Percentiles rank a stretch among this genome's conserved stretches.
phyloP scores from a whole-genome alignment of 2,113 vertebrate genomes.

The Pelusios castaneus region DNA sequence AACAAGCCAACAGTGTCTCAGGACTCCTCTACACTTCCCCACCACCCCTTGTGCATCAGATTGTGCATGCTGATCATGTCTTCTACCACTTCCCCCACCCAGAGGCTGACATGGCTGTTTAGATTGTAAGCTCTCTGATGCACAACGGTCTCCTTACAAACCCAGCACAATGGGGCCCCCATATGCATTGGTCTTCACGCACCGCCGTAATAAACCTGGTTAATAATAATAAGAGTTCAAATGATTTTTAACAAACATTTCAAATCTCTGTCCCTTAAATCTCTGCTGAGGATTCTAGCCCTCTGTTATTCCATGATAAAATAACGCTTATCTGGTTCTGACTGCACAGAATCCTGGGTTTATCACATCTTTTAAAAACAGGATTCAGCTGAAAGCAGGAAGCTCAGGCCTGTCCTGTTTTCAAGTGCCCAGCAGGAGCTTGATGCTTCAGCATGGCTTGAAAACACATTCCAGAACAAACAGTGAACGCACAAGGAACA shows the following conservation, averaged over 20 bases:
- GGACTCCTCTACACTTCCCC: not conserved
- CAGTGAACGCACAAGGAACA: not conserved
- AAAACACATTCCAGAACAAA: not conserved
- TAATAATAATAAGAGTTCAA: not conserved
- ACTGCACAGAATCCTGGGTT: rapidly evolving
- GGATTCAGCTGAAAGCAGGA: not conserved
- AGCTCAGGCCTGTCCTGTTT: constrained; percentile 17
- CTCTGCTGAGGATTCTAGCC: not conserved
- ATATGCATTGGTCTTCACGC: too few species aligned
- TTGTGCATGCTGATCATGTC: too few species aligned
- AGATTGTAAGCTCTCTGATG: too few species aligned
- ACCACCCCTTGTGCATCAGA: too few species aligned
- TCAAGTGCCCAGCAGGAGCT: not conserved
- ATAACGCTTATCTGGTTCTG: not conserved
- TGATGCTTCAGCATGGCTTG: not conserved
- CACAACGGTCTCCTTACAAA: too few species aligned
- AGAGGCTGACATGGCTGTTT: too few species aligned
- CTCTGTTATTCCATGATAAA: rapidly evolving
- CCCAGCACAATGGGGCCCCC: too few species aligned
- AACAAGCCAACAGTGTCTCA: not conserved
- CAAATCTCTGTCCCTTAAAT: not conserved
- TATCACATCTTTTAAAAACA: not conserved
- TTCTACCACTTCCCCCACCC: too few species aligned
- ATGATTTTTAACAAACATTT: not conserved
- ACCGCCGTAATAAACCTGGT: too few species aligned